Percentiles rank a stretch among this genome's conserved stretches.
Evolutionary conservation across 1,140 invertebrate genomes (phyloP).

Genomic region (Samia ricini): DNA sequence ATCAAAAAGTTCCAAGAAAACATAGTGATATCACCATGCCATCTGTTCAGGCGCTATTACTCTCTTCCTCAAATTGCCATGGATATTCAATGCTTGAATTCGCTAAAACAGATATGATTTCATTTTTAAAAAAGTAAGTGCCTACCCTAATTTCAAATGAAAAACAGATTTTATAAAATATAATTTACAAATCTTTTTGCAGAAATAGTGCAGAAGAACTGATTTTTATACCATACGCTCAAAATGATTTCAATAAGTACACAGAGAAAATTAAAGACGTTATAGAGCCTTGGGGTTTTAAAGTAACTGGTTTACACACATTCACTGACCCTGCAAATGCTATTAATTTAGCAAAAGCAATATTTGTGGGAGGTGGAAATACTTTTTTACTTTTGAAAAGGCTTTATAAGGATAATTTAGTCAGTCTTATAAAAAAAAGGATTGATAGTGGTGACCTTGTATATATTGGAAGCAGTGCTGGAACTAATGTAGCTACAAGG

Average conservation of each 20-base stretch:
- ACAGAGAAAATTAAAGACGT: slow-evolving; percentile 80
- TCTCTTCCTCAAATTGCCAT: slow-evolving; percentile 85
- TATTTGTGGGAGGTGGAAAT: slow-evolving; percentile 90
- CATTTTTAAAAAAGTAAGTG: slow-evolving; percentile 80
- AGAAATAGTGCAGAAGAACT: slow-evolving; percentile 83
- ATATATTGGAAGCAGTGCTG: slow-evolving; percentile 90
- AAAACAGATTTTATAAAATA: slow-evolving; percentile 7
- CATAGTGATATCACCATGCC: slow-evolving; percentile 32
- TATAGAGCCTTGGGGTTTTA: slow-evolving; percentile 82
- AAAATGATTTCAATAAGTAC: slow-evolving; percentile 83
- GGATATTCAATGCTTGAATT: slow-evolving; percentile 83
- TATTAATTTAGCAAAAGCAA: slow-evolving; percentile 81
- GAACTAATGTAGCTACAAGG: slow-evolving; percentile 88
- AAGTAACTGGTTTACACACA: slow-evolving; percentile 82
- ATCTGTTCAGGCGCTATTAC: slow-evolving; percentile 77
- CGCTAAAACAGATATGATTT: slow-evolving; percentile 81
- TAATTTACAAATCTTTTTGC: slow-evolving; percentile 25
- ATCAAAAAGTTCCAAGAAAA: not conserved
- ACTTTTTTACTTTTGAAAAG: slow-evolving; percentile 85
- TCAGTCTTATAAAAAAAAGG: slow-evolving; percentile 81
- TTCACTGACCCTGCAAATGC: slow-evolving; percentile 77
- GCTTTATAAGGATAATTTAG: slow-evolving; percentile 83
- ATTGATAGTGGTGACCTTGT: slow-evolving; percentile 82
- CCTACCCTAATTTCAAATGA: not conserved
- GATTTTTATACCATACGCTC: slow-evolving; percentile 88